A percentile compares a stretch with the other conserved stretches of the same genome.
phyloP scores from a whole-genome alignment of 2,797 vertebrate genomes.

The Melanotaenia maccullochi region DNA sequence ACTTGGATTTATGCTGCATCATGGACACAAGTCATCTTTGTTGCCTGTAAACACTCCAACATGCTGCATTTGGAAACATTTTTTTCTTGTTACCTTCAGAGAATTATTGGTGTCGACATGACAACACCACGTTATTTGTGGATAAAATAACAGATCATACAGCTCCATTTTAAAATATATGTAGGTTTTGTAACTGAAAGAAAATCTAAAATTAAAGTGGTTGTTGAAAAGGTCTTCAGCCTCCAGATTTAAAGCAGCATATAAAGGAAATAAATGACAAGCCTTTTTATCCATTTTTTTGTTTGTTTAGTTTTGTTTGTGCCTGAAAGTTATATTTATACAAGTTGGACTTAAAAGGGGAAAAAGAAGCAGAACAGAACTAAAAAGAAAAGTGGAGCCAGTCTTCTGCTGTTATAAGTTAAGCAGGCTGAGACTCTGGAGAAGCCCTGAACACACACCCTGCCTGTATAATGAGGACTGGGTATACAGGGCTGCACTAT shows the following conservation, averaged over 20 bases:
- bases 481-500: conserved; percentile 40
- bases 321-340: background rate
- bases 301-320: background rate
- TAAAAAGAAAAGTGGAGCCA: background rate
- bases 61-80: background rate
- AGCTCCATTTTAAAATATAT: background rate
- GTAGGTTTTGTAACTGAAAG: background rate
- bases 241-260: background rate
- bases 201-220: no score
- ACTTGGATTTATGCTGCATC: background rate
- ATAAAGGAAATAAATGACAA: background rate
- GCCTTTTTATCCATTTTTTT: no score
- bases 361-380: background rate
- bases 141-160: conserved; percentile 6
- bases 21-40: background rate
- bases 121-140: conserved; percentile 2
- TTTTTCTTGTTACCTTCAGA: background rate
- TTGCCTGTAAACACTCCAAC: background rate
- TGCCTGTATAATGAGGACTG: conserved; percentile 56
- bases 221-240: background rate
- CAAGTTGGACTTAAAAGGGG: no score
- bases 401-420: background rate
- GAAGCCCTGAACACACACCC: conserved; percentile 49
- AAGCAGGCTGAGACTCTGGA: conserved; percentile 21
- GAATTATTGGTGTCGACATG: conserved; percentile 17